Evolutionary conservation across 2,113 vertebrate species (phyloP), one percentile per base, ranked within the genome.

Genomic region (Saguinus midas): DNA sequence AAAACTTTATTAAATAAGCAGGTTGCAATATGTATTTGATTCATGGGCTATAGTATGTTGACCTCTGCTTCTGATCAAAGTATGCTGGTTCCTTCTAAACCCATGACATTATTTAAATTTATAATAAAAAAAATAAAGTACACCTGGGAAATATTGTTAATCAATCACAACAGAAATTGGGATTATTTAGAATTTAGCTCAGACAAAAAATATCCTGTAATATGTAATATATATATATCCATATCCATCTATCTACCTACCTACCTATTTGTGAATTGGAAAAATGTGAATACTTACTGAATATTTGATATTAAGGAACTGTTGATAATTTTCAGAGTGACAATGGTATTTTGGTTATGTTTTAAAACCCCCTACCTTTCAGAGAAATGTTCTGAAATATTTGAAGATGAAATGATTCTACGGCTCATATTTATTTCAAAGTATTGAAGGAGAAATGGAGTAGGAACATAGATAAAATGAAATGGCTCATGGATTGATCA

Each of bases 171-270:
- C 3, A 6, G 57, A 95, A 89, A 61, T n/a, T 27, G 23, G 72
- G 58, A 84, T 66, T 13, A 92, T 29, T 61, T 79, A 82, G 73
- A 91, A 91, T 78, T 96, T 89, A 32, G 92, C 58, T 93, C 20
- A 87, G 25, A 91, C 7, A 55, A 61, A 66, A 48, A 78, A 48
- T 3, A 18, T 16, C 29, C 13, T 68, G 32, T 68, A 45, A 6
- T 23, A 1, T 37, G 37, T 76, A 40, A 45, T 55, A 32, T 14
- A 23, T 14, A 23, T 87, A 75, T 4, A 90, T 35, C 8, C 10
- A 12, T 92, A 17, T 5, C 16, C 64, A 73, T 21, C 3, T 55
- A 45, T 2, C 50, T 81, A 64, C 3, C 8, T 76, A 78, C 35
- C 29, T 89, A 55, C 5, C 35, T 61, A n/a, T 83, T 32, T 78